Evolutionary conservation across 2,797 vertebrate genomes (phyloP), one percentile per base, ranked within the genome.

Genomic region (Erpetoichthys calabaricus): DNA sequence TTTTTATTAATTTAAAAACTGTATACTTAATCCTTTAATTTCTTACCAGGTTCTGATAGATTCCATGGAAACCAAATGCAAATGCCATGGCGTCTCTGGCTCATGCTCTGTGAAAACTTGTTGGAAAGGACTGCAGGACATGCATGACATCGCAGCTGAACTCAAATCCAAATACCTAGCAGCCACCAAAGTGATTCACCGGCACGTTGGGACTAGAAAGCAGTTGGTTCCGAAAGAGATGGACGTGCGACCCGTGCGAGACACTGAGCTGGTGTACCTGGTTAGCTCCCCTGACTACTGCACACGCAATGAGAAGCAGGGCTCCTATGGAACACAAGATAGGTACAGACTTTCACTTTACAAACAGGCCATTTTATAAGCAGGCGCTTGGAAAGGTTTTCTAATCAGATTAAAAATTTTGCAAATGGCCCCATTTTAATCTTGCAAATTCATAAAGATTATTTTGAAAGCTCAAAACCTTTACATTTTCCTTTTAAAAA

Each of bases 71-170:
- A 84, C 75, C 60, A 82, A 74, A 64, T 87, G 84, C 60, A 84
- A 86, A 58, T 87, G 85, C 60, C 85, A 87, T 0, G 84, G 85
- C 0, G 80, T 87, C 59, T 87, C 85, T 42, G 84, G 85, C 43
- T 86, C 85, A 4, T 87, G 85, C 52, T 84, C 81, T 0, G 79
- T 85, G 51, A 83, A 82, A 68, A 87, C 84, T 5, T 87, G 85
- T 47, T 87, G 85, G 85, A 87, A 85, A 57, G 80, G 79, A 0
- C 70, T 86, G 45, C 71, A 70, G 53, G 73, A 73, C 47, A 59
- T 86, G 46, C 68, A 51, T 7, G 72, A 73, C 55, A 74, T 85
- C 0, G 78, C 80, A 3, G 66, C 68, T 5, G 78, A 83, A 8
- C 80, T 87, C 58, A 86, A 82, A 57, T 70, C 77, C 58, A 84